Evolutionary conservation across 2,797 vertebrate genomes (phyloP).

Genomic region (Gambelia wislizenii): DNA sequence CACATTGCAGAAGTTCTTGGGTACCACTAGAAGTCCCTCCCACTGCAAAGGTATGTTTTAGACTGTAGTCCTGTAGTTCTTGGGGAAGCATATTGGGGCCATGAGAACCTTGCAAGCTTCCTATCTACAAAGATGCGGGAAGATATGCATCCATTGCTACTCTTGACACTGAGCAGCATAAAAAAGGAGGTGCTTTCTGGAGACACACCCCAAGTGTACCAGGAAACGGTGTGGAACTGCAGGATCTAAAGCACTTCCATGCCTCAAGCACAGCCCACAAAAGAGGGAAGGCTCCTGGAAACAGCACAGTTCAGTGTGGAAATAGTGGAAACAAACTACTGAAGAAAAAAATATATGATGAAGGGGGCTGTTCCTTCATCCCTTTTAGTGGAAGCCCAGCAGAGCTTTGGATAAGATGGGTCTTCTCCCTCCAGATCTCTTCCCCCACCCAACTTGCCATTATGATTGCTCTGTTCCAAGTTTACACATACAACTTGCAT

Average conservation of each 20-base stretch:
- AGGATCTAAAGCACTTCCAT: background rate
- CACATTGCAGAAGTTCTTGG: background rate
- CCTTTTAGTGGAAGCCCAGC: background rate
- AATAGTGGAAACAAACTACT: background rate
- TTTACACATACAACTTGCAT: no score
- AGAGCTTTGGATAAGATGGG: background rate
- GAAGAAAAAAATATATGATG: background rate
- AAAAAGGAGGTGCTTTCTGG: background rate
- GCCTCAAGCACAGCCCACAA: background rate
- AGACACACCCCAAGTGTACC: background rate
- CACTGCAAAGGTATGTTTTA: background rate
- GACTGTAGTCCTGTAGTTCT: background rate
- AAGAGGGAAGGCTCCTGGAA: no score
- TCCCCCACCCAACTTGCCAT: background rate
- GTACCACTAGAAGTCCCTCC: background rate
- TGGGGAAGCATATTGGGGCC: background rate
- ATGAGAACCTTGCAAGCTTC: background rate
- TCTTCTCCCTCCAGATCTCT: background rate
- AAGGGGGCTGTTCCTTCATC: background rate
- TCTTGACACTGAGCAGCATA: background rate
- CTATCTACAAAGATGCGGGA: background rate
- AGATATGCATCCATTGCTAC: background rate
- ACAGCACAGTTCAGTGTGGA: no score
- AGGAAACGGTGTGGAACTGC: background rate
- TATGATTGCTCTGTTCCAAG: no score